These are phyloP conservation scores for Orcinus orca DNA, from an alignment of 2,113 vertebrate genomes.

Conservation along the genomic window DNA sequence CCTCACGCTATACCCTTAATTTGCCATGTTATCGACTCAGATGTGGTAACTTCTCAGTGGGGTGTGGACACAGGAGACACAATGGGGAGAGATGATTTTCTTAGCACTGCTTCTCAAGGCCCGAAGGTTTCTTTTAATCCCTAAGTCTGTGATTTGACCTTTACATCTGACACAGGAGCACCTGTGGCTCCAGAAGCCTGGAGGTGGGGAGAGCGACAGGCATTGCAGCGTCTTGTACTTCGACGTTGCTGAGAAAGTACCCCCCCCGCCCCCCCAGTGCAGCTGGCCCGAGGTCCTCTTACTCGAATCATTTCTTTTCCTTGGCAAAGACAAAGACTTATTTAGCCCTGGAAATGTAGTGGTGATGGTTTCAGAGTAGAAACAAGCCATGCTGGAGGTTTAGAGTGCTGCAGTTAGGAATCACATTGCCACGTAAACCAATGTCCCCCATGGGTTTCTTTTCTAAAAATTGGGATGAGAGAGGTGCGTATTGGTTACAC, in stretches of 20 bases:
- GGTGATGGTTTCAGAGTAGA: conserved; percentile 2
- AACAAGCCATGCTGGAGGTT: neutral
- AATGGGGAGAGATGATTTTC: neutral
- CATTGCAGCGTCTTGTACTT: neutral
- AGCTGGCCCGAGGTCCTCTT: neutral
- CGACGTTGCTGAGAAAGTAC: neutral
- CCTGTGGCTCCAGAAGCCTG: neutral
- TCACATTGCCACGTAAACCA: neutral
- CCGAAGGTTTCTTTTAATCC: neutral
- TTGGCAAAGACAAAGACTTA: conserved; percentile 9
- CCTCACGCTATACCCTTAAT: neutral
- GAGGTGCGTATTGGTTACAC: neutral
- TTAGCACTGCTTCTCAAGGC: neutral
- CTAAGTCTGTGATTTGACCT: neutral
- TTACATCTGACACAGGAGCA: neutral
- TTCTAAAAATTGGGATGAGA: neutral
- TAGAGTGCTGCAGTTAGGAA: neutral
- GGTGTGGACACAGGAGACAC: neutral
- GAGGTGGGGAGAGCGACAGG: neutral
- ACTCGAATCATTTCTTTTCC: conserved; percentile 5
- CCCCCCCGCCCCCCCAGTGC: neutral
- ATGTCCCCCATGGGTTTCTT: neutral
- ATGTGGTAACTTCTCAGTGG: neutral
- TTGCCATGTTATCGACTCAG: neutral
- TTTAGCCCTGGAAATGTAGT: neutral